phyloP scores from a whole-genome alignment of 1,140 invertebrate genomes.

The Dreissena polymorpha region DNA sequence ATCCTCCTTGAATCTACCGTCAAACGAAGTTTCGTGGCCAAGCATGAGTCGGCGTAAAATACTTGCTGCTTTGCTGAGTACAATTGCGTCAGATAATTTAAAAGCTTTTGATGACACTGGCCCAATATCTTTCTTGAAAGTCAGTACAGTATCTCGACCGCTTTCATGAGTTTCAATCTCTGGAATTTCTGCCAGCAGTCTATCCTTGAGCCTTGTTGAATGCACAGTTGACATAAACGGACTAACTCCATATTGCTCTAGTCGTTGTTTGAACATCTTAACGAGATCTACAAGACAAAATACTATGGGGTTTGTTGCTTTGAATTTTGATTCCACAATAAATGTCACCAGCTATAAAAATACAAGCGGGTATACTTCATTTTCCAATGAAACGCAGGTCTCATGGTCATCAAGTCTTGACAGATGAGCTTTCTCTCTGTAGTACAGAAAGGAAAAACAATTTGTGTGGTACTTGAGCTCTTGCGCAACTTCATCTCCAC shows the following conservation, averaged over 20 bases:
- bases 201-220: neutral
- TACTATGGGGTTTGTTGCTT: neutral
- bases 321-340: conserved; percentile 33
- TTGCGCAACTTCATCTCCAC: conserved; percentile 53
- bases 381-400: neutral
- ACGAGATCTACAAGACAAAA: conserved; percentile 42
- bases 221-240: too few species aligned
- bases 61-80: conserved; percentile 47
- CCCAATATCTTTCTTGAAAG: too few species aligned
- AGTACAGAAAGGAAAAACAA: conserved; percentile 46
- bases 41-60: conserved; percentile 55
- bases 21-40: conserved; percentile 21
- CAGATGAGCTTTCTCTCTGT: neutral
- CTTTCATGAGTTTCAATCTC: conserved; percentile 38
- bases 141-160: conserved; percentile 45
- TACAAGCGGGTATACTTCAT: conserved; percentile 36
- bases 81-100: conserved; percentile 43
- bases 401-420: neutral
- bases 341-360: conserved; percentile 49
- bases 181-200: conserved; percentile 32
- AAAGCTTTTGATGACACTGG: too few species aligned
- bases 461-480: conserved; percentile 50
- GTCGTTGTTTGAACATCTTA: conserved; percentile 35
- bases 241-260: conserved; percentile 27
- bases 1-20: conserved; percentile 28